Evolutionary conservation across 2,888 invertebrate genomes (phyloP), one percentile per base, ranked within the genome.

Genomic region (Eucera pruinosa): DNA sequence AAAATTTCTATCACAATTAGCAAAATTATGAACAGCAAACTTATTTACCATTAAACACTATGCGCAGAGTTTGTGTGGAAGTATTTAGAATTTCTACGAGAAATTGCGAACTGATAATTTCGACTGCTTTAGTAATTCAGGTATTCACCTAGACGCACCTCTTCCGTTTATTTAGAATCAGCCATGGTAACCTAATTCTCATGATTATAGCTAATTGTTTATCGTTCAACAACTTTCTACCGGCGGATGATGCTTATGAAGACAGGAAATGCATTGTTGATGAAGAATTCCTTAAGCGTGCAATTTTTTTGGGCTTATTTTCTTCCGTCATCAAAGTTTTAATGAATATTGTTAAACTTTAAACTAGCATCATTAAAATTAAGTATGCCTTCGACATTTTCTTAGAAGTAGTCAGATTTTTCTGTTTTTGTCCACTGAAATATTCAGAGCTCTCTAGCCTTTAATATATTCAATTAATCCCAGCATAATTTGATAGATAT

Each of bases 121-220:
- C n/a, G n/a, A n/a, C n/a, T n/a, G n/a, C n/a, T n/a, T n/a, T n/a
- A 33, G 33, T 33, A 3, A 33, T 3, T 3, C 3, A 7, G 23
- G 25, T 11, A n/a, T 30, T 36, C 27, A 52, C 27, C 36, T 27
- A 48, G n/a, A 25, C 52, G 6, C 41, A 23, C 25, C 52, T 65
- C 27, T 58, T 33, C 33, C 57, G 43, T 69, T 69, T 50, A 62
- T 78, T 78, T 66, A 43, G 18, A 57, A 45, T 41, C 5, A 13
- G 18, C 36, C 67, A 27, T 33, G 36, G 18, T 39, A 72, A 61
- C 69, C 62, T 43, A 48, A 47, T 78, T 78, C 80, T 58, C 78
- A 78, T 66, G 61, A 58, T 48, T 54, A 33, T 52, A 43, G 3
- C 15, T 45, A 48, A 65, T 55, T 60, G 50, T 69, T 69, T 55